Evolutionary conservation across 2,113 vertebrate genomes (phyloP).

Genomic region (Periophthalmodon schlosseri): DNA sequence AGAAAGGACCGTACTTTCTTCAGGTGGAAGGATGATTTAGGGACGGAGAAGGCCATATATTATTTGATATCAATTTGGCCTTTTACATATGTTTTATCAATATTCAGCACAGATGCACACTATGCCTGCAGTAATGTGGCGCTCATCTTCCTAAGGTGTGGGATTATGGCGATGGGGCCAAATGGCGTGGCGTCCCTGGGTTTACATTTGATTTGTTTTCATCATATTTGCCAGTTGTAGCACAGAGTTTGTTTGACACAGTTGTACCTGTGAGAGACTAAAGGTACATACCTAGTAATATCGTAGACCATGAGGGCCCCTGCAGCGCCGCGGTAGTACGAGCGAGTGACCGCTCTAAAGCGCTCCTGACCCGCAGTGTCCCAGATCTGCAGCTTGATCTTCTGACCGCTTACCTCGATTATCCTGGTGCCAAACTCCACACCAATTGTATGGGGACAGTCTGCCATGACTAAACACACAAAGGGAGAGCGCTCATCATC

Average conservation of each 20-base stretch:
- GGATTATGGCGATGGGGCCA: too few relatives aligned
- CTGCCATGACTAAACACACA: constrained; percentile 89
- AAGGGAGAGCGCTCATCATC: background rate
- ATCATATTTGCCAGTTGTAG: background rate
- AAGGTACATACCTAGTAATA: constrained; percentile 88
- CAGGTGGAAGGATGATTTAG: background rate
- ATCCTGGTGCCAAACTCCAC: constrained; percentile 98
- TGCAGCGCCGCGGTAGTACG: constrained; percentile 97
- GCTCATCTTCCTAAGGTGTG: too few relatives aligned
- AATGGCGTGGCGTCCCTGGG: background rate
- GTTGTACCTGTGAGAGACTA: background rate
- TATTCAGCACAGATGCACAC: too few relatives aligned
- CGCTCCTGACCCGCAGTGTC: constrained; percentile 98
- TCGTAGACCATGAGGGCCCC: constrained; percentile 99
- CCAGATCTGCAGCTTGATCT: constrained; percentile 99
- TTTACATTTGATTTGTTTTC: background rate
- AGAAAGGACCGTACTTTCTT: background rate
- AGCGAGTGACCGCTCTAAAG: constrained; percentile 97
- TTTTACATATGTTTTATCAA: too few relatives aligned
- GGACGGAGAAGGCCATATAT: too few relatives aligned
- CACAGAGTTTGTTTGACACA: background rate
- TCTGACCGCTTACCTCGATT: constrained; percentile 99
- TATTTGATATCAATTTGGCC: too few relatives aligned
- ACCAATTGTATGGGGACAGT: constrained; percentile 98
- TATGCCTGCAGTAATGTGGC: too few relatives aligned